These are phyloP conservation scores for Lepetodrilus schrolli DNA, from an alignment of 2,888 invertebrate genomes.

Conservation along the genomic window DNA sequence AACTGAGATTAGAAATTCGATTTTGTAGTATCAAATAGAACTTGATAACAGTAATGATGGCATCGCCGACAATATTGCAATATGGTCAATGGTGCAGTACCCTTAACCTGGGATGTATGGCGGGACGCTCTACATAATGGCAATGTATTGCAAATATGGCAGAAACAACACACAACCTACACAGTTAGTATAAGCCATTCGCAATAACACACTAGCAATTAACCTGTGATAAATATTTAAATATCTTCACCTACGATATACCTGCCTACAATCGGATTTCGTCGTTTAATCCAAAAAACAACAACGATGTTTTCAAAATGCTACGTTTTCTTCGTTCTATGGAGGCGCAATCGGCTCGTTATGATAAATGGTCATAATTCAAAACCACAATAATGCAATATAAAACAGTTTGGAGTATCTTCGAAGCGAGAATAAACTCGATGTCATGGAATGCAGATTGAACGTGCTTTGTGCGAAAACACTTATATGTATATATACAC, in stretches of 20 bases:
- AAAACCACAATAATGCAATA: background rate
- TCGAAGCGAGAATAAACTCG: background rate
- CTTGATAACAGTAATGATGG: no score
- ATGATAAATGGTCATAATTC: background rate
- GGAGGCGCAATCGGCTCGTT: constrained; percentile 9
- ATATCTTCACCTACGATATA: background rate
- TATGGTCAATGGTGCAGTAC: no score
- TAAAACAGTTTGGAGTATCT: background rate
- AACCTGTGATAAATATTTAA: no score
- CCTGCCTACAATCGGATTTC: background rate
- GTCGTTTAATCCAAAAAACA: background rate
- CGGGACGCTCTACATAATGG: no score
- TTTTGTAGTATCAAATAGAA: no score
- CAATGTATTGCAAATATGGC: no score
- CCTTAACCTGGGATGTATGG: no score
- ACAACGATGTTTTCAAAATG: no score
- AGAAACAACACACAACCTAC: background rate
- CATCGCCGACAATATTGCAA: no score
- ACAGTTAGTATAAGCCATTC: constrained; percentile 19
- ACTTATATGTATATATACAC: background rate
- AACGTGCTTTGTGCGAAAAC: background rate
- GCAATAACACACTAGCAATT: constrained; percentile 1
- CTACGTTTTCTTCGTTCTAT: no score
- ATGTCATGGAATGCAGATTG: constrained; percentile 23
- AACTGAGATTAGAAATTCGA: no score